These are phyloP conservation scores for Helobdella robusta DNA, from an alignment of 2,888 invertebrate genomes.

Conservation along the genomic window DNA sequence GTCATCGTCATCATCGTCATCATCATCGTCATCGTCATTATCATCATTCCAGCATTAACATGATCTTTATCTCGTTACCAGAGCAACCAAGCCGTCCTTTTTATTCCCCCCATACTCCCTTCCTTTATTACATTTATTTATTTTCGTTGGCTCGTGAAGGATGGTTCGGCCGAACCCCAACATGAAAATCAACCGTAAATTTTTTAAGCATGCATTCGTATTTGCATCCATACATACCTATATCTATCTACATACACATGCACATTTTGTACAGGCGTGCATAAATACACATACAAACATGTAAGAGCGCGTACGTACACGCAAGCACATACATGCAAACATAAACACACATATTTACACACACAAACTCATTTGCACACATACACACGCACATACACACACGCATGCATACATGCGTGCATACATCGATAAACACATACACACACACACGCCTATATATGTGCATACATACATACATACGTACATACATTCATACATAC, in stretches of 20 bases:
- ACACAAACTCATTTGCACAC: conserved; percentile 8
- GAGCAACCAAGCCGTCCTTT: too few species aligned
- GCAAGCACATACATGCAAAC: neutral
- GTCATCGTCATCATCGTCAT: conserved; percentile 30
- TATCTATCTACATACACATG: too few species aligned
- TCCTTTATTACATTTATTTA: too few species aligned
- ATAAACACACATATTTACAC: neutral
- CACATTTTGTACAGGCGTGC: too few species aligned
- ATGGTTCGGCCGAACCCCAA: too few species aligned
- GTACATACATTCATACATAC: conserved; percentile 19
- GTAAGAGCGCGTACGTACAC: neutral
- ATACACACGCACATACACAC: conserved; percentile 18
- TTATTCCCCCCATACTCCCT: too few species aligned
- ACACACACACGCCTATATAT: neutral
- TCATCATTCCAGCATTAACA: conserved; percentile 18
- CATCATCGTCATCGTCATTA: conserved; percentile 23
- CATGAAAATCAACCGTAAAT: too few species aligned
- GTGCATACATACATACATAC: conserved; percentile 20
- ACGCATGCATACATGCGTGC: conserved; percentile 11
- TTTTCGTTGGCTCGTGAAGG: too few species aligned
- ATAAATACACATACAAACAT: neutral
- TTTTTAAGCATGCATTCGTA: too few species aligned
- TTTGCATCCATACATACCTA: too few species aligned
- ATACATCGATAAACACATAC: neutral
- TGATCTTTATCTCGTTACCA: conserved; percentile 8